phyloP scores from a whole-genome alignment of 1,140 invertebrate genomes.

The Procambarus clarkii region DNA sequence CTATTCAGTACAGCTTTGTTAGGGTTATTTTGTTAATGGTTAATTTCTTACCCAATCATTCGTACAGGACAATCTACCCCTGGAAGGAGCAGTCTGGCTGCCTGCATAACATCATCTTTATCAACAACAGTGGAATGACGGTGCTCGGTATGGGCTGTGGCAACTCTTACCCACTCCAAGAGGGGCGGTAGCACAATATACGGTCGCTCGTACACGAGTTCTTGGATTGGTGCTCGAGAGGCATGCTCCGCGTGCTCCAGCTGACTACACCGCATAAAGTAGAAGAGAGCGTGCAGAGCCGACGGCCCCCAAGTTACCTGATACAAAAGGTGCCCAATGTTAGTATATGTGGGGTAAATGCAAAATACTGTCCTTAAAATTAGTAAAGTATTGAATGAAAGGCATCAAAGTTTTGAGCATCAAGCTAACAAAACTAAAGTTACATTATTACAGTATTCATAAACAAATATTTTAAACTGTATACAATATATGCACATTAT shows the following conservation, averaged over 20 bases:
- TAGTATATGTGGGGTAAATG: background rate
- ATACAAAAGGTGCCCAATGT: background rate
- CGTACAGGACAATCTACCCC: constrained; percentile 91
- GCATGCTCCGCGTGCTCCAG: constrained; percentile 76
- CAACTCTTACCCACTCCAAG: constrained; percentile 90
- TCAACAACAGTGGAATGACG: constrained; percentile 87
- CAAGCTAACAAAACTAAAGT: too few species aligned
- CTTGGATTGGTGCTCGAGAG: constrained; percentile 80
- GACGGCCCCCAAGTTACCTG: constrained; percentile 79
- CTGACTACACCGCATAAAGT: constrained; percentile 94
- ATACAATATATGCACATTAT: too few species aligned
- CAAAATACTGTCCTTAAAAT: background rate
- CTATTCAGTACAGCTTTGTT: too few species aligned
- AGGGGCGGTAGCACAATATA: constrained; percentile 91
- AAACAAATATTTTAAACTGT: too few species aligned
- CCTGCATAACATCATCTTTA: constrained; percentile 91
- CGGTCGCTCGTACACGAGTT: constrained; percentile 89
- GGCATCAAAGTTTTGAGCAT: too few species aligned
- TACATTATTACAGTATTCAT: too few species aligned
- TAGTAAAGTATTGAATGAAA: too few species aligned
- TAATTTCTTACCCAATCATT: constrained; percentile 78
- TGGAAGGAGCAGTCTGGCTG: constrained; percentile 88
- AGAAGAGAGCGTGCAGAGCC: constrained; percentile 87
- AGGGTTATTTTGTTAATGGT: background rate
- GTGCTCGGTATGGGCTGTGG: constrained; percentile 86